Conservation (phyloP, 1,140 invertebrate genomes). For the Drosophila nigromelanica region DNA sequence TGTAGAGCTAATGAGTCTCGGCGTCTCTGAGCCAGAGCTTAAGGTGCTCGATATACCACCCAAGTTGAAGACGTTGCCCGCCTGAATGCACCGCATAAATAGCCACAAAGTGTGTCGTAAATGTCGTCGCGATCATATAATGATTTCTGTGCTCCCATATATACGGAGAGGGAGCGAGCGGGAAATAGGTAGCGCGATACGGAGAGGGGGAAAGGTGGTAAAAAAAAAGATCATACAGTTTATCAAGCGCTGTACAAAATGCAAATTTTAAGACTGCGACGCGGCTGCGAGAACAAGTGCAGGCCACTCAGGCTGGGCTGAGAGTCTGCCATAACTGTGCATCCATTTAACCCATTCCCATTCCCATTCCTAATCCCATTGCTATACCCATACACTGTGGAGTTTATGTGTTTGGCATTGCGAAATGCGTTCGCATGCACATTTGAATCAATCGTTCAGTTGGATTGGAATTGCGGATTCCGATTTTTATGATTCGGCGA, state of each 20-base stretch:
- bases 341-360: conserved; percentile 39
- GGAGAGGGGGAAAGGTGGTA: background rate
- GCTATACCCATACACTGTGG: conserved; percentile 28
- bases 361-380: conserved; percentile 1
- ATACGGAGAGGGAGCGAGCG: too few species aligned
- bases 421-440: conserved; percentile 74
- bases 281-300: conserved; percentile 75
- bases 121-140: conserved; percentile 72
- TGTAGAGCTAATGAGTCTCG: conserved; percentile 58
- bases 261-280: conserved; percentile 51
- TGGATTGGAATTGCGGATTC: conserved; percentile 38
- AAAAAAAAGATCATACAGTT: conserved; percentile 39
- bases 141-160: too few species aligned
- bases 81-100: conserved; percentile 74
- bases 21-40: background rate
- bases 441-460: conserved; percentile 77
- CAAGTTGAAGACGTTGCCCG: conserved; percentile 46
- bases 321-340: conserved; percentile 36
- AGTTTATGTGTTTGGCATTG: conserved; percentile 72
- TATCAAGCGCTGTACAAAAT: conserved; percentile 58
- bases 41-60: conserved; percentile 73
- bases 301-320: conserved; percentile 13
- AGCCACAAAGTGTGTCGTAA: conserved; percentile 78
- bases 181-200: background rate
- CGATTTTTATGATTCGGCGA: conserved; percentile 57